phyloP scores from a whole-genome alignment of 2,888 invertebrate genomes.

The Strigamia crassipes region DNA sequence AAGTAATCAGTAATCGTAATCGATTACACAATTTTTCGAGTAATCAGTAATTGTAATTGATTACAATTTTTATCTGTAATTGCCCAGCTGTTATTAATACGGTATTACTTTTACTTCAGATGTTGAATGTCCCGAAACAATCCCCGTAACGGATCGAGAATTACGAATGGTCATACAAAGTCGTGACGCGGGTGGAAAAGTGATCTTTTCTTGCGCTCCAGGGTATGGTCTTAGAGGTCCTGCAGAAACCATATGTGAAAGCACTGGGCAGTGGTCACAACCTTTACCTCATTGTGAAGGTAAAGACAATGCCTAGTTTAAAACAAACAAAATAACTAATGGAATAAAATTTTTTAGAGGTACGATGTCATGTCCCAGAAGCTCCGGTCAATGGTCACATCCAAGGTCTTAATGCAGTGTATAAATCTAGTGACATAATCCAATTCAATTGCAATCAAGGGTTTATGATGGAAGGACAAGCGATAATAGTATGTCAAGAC shows the following conservation, averaged over 20 bases:
- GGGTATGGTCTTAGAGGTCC: constrained; percentile 78
- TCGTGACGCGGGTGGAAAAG: constrained; percentile 78
- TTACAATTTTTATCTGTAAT: too few species aligned
- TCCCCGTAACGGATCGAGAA: constrained; percentile 60
- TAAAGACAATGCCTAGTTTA: constrained; percentile 54
- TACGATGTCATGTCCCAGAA: constrained; percentile 76
- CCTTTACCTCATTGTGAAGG: constrained; percentile 77
- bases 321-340: too few species aligned
- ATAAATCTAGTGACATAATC: constrained; percentile 81
- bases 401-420: constrained; percentile 72
- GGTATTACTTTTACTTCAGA: constrained; percentile 60
- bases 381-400: constrained; percentile 78
- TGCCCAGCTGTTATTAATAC: constrained; percentile 8
- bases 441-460: constrained; percentile 87
- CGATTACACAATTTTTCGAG: too few species aligned
- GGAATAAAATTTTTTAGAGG: constrained; percentile 65
- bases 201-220: constrained; percentile 77
- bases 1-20: too few species aligned
- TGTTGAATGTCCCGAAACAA: constrained; percentile 79
- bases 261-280: constrained; percentile 78
- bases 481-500: constrained; percentile 87
- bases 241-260: constrained; percentile 74
- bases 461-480: constrained; percentile 85
- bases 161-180: constrained; percentile 75
- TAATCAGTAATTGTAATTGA: too few species aligned